A percentile compares a stretch with the other conserved stretches of the same genome.
phyloP scores from a whole-genome alignment of 1,140 invertebrate genomes.

The Pomacea maculata region DNA sequence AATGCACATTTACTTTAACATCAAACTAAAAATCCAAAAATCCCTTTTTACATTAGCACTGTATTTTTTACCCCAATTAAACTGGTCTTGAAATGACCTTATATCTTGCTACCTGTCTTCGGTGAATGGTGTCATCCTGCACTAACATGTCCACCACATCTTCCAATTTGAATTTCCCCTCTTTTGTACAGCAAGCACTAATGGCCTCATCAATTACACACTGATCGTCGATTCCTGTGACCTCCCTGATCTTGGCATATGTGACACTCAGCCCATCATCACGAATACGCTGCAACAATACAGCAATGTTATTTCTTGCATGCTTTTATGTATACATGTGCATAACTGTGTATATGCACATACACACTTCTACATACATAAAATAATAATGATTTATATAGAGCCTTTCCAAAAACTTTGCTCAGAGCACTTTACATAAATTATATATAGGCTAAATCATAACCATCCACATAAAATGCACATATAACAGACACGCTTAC shows the following conservation, averaged over 20 bases:
- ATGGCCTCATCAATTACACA: constrained; percentile 55
- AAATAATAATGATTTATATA: too few relatives aligned
- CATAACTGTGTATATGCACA: background rate
- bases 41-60: background rate
- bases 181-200: constrained; percentile 49
- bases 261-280: constrained; percentile 24
- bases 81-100: background rate
- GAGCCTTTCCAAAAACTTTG: too few relatives aligned
- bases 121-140: constrained; percentile 15
- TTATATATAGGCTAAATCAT: too few relatives aligned
- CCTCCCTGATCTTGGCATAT: constrained; percentile 48
- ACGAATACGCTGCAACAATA: constrained; percentile 32
- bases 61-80: background rate
- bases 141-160: constrained; percentile 52
- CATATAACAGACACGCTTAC: too few relatives aligned
- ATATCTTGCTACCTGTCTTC: constrained; percentile 3
- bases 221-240: constrained; percentile 56
- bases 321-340: background rate
- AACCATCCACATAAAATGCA: too few relatives aligned
- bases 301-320: background rate
- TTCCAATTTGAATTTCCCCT: constrained; percentile 55
- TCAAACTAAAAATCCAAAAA: background rate
- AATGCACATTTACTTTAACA: background rate
- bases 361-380: background rate
- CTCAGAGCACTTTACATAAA: too few relatives aligned